Evolutionary conservation across 2,888 invertebrate genomes (phyloP), one percentile per base, ranked within the genome.

Genomic region (Hipparchia sbordonii): DNA sequence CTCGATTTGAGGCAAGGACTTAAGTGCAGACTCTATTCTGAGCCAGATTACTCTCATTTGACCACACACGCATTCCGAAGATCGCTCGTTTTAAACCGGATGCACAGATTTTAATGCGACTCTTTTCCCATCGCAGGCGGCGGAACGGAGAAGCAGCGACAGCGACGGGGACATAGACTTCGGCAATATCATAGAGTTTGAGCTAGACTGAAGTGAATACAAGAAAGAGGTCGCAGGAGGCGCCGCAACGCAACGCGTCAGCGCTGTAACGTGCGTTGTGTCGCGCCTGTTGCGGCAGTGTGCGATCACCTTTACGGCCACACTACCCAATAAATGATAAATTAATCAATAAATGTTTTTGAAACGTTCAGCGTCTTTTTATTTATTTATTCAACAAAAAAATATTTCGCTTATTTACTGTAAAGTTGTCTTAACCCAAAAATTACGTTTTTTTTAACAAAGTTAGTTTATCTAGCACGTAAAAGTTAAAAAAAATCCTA

Each of bases 131-230:
- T 51, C 13, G 6, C 83, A 83, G 85, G 83, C 83, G 69, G 84
- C 83, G 5, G 86, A 85, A 8, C 79, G 80, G 2, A 79, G 81
- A 73, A 90, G 89, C 84, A 90, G 89, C 71, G 91, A 90, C 81
- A 90, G 88, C 45, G 92, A 91, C 69, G 86, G 79, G 0, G 92
- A 93, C 76, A 79, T 92, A 0, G 92, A 93, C 76, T 85, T 93
- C 59, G 90, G 87, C 6, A 90, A 93, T 76, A 89, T 92, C 73
- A 88, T 94, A 13, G 92, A 92, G 76, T 92, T 93, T 74, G 92
- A 89, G 56, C 79, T 91, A 9, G 89, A 90, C 76, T 90, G 84
- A 79, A 74, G 48, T 48, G 23, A 60, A 57, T 57, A 74, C 51
- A 69, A 72, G 39, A 8, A 23, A 23, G 23, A 23, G 23, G 13